Evolutionary conservation across 2,797 vertebrate genomes (phyloP), one percentile per base, ranked within the genome.

Genomic region (Tapirus indicus): DNA sequence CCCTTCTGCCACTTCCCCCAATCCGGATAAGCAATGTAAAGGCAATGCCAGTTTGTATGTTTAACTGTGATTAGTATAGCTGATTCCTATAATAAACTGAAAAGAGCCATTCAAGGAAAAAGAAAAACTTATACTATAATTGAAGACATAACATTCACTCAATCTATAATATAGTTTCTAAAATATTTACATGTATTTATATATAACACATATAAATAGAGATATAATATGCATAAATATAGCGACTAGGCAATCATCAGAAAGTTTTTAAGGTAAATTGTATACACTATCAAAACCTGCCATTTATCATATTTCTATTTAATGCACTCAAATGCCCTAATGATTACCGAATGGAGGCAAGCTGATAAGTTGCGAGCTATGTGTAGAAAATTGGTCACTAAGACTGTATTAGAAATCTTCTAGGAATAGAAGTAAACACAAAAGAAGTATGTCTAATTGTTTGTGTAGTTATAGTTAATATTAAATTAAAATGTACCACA

Each of bases 261-360:
- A 78, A 94, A 56, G 35, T 75, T 87, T 91, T 88, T 56, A 92
- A 93, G 52, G 41, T 74, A 96, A 93, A 75, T 93, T 93, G 35
- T 14, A 83, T 35, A 41, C 2, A 44, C 20, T 64, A 75, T 88
- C 44, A 54, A 88, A 94, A 93, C 69, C 25, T 91, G 6, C 88
- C 49, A 91, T 80, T 27, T 41, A n/a, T 74, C 60, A 72, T 85
- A 80, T 91, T 98, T 92, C 71, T 94, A 64, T 68, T 92, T 91
- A 83, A 62, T 92, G 35, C n/a, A 62, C 80, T 23, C 18, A 54
- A 88, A 84, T 87, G 38, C 14, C 41, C 62, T 91, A 38, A 66
- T 74, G 35, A 96, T 97, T 92, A 64, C 54, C 85, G 41, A 94
- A 60, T 92, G 32, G 35, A 72, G 77, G 18, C 69, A 91, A 90